Evolutionary conservation across 1,140 invertebrate genomes (phyloP), one percentile per base, ranked within the genome.

Genomic region (Camponotus floridanus): DNA sequence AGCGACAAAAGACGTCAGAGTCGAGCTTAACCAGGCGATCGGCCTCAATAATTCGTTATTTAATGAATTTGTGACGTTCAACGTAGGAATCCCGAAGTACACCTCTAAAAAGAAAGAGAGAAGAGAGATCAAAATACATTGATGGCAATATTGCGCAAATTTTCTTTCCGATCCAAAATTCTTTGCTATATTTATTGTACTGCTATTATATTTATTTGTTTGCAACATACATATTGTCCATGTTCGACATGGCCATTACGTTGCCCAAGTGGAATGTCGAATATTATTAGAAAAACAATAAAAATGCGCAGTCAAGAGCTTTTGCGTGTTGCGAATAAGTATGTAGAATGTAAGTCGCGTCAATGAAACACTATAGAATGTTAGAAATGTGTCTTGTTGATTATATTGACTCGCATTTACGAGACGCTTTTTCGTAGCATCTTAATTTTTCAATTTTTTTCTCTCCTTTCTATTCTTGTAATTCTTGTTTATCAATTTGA

Each of bases 11-110:
- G 36, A 87, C 88, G 86, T 90, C 86, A 78, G 79, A 84, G 45
- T 42, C 51, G 64, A 57, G 61, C 68, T 45, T 42, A 39, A 45
- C 9, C 11, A n/a, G 31, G n/a, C 67, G 62, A 85, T 39, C 61
- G 83, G 59, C 51, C 61, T 90, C 57, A 87, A 86, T 90, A 76
- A 88, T 88, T 89, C 31, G 78, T 13, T 73, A 9, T 42, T 55
- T 86, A 87, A 89, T 76, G 76, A 89, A 83, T 68, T 84, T 59
- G 64, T 70, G 80, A 87, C 51, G 86, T 33, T 21, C 42, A 8
- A 90, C 76, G 83, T 59, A n/a, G 59, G 55, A 70, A 62, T 67
- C 15, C 42, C 45, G 57, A 33, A 70, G 85, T 48, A 33, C 36
- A 33, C n/a, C n/a, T 55, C 62, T n/a, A 6, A 57, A 45, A 65